Conservation (phyloP, 1,140 invertebrate species). For the Nephila pilipes region DNA sequence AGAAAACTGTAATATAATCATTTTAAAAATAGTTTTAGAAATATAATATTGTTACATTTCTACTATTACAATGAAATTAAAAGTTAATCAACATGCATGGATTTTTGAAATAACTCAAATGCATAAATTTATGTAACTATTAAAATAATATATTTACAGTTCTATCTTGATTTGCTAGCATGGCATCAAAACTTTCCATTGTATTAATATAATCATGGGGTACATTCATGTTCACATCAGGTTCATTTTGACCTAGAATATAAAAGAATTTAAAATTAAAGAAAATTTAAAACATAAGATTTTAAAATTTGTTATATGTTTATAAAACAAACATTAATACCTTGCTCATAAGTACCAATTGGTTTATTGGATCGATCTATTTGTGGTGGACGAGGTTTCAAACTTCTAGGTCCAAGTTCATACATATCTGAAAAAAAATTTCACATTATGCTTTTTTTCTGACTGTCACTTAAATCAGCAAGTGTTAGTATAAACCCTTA, state of each 20-base stretch:
- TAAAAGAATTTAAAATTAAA: background rate
- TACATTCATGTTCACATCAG: slow-evolving; percentile 73
- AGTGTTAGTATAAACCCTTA: no score
- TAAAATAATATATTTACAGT: slow-evolving; percentile 43
- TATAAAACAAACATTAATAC: background rate
- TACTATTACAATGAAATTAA: no score
- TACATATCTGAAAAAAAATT: slow-evolving; percentile 62
- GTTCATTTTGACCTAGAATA: slow-evolving; percentile 30
- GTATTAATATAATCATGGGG: slow-evolving; percentile 73
- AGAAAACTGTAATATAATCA: no score
- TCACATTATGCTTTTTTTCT: background rate
- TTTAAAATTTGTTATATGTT: background rate
- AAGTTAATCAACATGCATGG: no score
- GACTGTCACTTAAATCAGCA: no score
- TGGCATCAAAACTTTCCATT: slow-evolving; percentile 57
- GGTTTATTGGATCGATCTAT: slow-evolving; percentile 83
- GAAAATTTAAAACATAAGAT: background rate
- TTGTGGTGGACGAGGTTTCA: slow-evolving; percentile 86
- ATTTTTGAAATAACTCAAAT: no score
- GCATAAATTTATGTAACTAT: no score
- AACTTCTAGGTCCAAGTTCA: slow-evolving; percentile 35
- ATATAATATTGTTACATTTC: no score
- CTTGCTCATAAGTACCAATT: slow-evolving; percentile 21
- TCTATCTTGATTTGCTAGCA: slow-evolving; percentile 41
- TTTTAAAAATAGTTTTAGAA: no score